These are phyloP conservation scores for Asteroscopus sphinx DNA, from an alignment of 2,888 invertebrate genomes.

Conservation along the genomic window DNA sequence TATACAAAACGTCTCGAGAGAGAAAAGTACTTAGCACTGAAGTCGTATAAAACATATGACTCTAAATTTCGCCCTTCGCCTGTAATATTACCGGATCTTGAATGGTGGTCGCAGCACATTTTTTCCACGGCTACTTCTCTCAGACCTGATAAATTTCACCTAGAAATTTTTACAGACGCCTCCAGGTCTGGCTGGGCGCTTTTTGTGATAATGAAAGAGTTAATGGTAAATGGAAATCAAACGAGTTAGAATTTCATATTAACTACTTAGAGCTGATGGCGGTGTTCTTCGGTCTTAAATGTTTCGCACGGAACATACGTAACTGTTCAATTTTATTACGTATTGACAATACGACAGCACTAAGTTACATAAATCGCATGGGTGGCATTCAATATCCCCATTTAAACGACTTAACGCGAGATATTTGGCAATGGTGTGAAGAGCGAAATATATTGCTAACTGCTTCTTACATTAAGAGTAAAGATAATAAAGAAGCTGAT, in stretches of 20 bases:
- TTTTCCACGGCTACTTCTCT: conserved; percentile 3
- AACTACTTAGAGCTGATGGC: conserved; percentile 2
- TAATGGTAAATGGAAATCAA: conserved; percentile 2
- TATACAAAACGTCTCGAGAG: conserved; percentile 32
- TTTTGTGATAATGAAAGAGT: background rate
- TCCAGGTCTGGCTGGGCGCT: conserved; percentile 30
- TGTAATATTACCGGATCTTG: conserved; percentile 15
- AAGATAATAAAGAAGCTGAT: conserved; percentile 4
- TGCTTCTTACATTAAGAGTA: conserved; percentile 3
- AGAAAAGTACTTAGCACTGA: conserved; percentile 25
- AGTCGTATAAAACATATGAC: conserved; percentile 16
- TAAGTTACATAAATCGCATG: conserved; percentile 42
- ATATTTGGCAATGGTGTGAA: conserved; percentile 3
- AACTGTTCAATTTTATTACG: conserved; percentile 17
- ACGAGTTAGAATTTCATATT: background rate
- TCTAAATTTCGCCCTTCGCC: conserved; percentile 10
- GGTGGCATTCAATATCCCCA: conserved; percentile 35
- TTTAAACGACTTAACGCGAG: conserved; percentile 23
- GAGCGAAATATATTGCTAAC: background rate
- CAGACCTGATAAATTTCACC: background rate
- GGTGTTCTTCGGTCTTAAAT: conserved; percentile 2
- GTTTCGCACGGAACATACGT: background rate
- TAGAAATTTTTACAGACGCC: conserved; percentile 32
- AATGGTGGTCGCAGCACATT: conserved; percentile 34
- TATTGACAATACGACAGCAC: conserved; percentile 32